Conservation (phyloP, 2,888 invertebrate genomes). For the Drymonia ruficornis region DNA sequence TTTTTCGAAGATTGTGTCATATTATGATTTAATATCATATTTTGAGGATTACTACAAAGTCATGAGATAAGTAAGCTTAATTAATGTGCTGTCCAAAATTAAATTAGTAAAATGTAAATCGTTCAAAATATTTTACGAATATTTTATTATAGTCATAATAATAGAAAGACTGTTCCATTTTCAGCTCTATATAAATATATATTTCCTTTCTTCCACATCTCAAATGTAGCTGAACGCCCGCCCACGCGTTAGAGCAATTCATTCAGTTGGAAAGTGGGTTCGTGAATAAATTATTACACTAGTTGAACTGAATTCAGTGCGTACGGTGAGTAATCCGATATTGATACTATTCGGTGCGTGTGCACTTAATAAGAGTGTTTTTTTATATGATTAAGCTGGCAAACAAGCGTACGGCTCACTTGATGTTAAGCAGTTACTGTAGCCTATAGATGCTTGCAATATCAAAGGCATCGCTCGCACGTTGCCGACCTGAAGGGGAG, state of each 20-base stretch:
- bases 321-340: constrained; percentile 28
- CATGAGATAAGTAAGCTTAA: no score
- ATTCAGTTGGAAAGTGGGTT: constrained; percentile 59
- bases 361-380: constrained; percentile 11
- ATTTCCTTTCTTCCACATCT: background rate
- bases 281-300: constrained; percentile 63
- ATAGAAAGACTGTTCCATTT: background rate
- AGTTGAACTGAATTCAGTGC: constrained; percentile 47
- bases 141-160: background rate
- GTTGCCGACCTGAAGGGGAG: no score
- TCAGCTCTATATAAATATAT: background rate
- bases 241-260: constrained; percentile 51
- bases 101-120: background rate
- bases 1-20: no score
- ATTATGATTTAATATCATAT: no score
- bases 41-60: no score
- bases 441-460: no score
- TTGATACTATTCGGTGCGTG: background rate
- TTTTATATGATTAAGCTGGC: no score
- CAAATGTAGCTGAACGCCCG: constrained; percentile 16
- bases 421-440: no score
- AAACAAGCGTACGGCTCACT: no score
- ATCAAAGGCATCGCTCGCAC: no score
- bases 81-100: no score
- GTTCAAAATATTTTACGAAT: background rate